Percentiles rank a stretch among this genome's conserved stretches.
Evolutionary conservation across 2,113 vertebrate species (phyloP).

Genomic region (Nettapus auritus): DNA sequence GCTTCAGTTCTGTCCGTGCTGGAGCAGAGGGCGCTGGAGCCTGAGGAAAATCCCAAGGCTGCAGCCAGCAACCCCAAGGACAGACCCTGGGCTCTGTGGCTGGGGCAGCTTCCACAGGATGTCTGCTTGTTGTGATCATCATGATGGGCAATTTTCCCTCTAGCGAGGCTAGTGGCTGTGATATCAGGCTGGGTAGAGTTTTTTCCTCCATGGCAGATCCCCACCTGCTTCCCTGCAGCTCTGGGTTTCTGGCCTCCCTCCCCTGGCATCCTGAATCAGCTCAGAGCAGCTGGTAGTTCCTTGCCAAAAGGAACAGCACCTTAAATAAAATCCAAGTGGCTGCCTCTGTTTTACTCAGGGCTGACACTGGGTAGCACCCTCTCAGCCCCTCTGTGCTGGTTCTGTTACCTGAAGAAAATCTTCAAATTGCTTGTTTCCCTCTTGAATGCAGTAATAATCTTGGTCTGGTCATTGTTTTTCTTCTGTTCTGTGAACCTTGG

Average conservation of each 20-base stretch:
- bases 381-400: background rate
- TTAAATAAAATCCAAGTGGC: background rate
- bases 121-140: fast-evolving
- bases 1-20: background rate
- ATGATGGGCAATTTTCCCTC: fast-evolving
- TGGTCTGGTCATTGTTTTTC: fast-evolving
- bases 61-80: background rate
- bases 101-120: background rate
- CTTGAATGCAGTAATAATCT: fast-evolving
- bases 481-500: fast-evolving
- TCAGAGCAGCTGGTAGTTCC: background rate
- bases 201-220: background rate
- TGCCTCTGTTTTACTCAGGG: background rate
- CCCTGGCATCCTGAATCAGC: background rate
- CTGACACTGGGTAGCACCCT: background rate
- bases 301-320: background rate
- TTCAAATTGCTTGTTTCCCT: fast-evolving
- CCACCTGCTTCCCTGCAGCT: background rate
- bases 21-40: slow-evolving; percentile 69
- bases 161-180: fast-evolving
- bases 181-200: fast-evolving
- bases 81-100: background rate
- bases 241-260: background rate
- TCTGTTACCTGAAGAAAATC: background rate
- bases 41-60: background rate